phyloP scores from a whole-genome alignment of 2,113 vertebrate genomes.

The Hippocampus guttulatus region DNA sequence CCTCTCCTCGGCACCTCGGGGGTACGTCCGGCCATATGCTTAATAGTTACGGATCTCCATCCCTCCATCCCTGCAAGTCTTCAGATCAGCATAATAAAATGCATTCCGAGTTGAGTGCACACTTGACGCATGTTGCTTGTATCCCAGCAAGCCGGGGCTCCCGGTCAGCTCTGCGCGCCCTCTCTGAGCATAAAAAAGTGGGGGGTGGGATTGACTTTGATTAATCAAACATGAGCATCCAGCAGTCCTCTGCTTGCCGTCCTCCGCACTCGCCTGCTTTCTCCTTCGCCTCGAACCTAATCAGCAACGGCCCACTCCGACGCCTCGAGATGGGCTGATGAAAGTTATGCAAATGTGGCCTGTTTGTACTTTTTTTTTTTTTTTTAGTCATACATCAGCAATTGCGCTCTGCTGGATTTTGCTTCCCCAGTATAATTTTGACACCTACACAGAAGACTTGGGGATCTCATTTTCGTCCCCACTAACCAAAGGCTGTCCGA shows the following conservation, averaged over 20 bases:
- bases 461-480: background rate
- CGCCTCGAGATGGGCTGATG: constrained; percentile 67
- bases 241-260: constrained; percentile 57
- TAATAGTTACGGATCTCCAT: constrained; percentile 35
- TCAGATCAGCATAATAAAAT: constrained; percentile 69
- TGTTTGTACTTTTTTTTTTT: constrained; percentile 68
- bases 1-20: constrained; percentile 26
- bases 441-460: constrained; percentile 23
- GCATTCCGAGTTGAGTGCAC: constrained; percentile 60
- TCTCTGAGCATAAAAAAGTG: constrained; percentile 33
- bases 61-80: constrained; percentile 34
- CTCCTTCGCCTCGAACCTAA: constrained; percentile 59
- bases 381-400: constrained; percentile 39
- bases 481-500: background rate
- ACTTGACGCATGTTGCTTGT: constrained; percentile 58
- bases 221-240: constrained; percentile 77
- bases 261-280: constrained; percentile 51
- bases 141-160: constrained; percentile 55
- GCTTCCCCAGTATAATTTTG: constrained; percentile 31
- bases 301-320: constrained; percentile 62
- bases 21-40: constrained; percentile 23
- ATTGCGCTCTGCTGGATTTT: constrained; percentile 30
- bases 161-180: constrained; percentile 66
- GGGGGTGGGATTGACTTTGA: constrained; percentile 55
- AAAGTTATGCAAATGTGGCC: constrained; percentile 72